These are phyloP conservation scores for Chaenodraco wilsoni DNA, from an alignment of 2,797 vertebrate species.

Conservation along the genomic window DNA sequence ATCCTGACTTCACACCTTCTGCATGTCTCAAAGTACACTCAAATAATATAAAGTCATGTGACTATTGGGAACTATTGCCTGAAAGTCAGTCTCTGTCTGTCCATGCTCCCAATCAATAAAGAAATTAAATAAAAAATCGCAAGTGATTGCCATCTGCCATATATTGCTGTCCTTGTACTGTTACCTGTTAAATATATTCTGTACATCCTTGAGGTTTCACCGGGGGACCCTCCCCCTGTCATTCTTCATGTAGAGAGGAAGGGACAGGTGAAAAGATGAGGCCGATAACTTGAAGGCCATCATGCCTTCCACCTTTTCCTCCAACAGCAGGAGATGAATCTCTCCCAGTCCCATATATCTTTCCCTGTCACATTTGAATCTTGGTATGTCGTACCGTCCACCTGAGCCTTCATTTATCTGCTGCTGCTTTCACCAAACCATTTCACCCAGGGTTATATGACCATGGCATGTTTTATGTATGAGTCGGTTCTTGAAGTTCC, in stretches of 20 bases:
- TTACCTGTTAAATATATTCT: conserved; percentile 21
- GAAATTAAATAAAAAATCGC: not conserved
- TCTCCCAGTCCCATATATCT: conserved; percentile 20
- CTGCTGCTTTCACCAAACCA: conserved; percentile 34
- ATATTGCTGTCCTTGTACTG: conserved; percentile 20
- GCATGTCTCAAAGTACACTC: not conserved
- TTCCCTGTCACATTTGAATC: conserved; percentile 55
- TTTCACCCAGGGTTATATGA: conserved; percentile 48
- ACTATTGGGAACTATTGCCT: not conserved
- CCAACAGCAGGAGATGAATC: conserved; percentile 51
- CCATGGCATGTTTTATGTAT: conserved; percentile 63
- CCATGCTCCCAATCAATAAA: not conserved
- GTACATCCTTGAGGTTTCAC: conserved; percentile 39
- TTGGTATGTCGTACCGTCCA: conserved; percentile 41
- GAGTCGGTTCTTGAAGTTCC: conserved; percentile 30
- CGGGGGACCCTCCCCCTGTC: not conserved
- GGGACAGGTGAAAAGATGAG: conserved; percentile 32
- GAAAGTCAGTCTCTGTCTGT: not conserved
- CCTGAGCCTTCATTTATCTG: conserved; percentile 64
- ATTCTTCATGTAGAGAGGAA: conserved; percentile 41
- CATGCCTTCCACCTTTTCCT: conserved; percentile 11
- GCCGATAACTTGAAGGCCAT: conserved; percentile 47
- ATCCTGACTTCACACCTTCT: not conserved
- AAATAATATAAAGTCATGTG: not conserved
- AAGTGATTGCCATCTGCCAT: conserved; percentile 8